These are phyloP conservation scores for Gymnoscopelus microlampas DNA, from an alignment of 2,797 vertebrate genomes.

Conservation along the genomic window DNA sequence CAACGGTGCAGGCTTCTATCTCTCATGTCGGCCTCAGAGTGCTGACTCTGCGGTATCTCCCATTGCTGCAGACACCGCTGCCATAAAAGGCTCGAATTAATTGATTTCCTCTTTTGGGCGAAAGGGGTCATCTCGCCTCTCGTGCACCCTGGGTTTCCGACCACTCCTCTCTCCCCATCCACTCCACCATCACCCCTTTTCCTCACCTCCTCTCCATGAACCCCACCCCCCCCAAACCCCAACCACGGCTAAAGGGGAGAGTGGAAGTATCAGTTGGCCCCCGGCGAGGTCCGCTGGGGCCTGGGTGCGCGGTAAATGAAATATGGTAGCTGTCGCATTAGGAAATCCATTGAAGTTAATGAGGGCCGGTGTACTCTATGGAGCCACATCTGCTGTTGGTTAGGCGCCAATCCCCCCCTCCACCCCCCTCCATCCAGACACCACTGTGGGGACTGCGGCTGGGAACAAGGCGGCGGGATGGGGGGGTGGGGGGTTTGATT, in stretches of 20 bases:
- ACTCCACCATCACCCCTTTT: neutral
- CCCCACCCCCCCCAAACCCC: slow-evolving; percentile 42
- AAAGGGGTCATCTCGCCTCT: slow-evolving; percentile 67
- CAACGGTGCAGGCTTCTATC: slow-evolving; percentile 13
- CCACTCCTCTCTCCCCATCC: slow-evolving; percentile 28
- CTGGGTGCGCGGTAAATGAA: slow-evolving; percentile 82
- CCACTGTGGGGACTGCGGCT: slow-evolving; percentile 54
- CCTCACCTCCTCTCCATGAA: slow-evolving; percentile 12
- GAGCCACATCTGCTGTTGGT: slow-evolving; percentile 87
- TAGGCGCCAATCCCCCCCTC: slow-evolving; percentile 77
- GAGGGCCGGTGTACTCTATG: slow-evolving; percentile 74
- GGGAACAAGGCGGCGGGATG: slow-evolving; percentile 23
- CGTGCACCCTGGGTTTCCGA: slow-evolving; percentile 63
- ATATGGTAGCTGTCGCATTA: slow-evolving; percentile 81
- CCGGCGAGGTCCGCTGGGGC: slow-evolving; percentile 74
- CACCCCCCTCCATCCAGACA: slow-evolving; percentile 60
- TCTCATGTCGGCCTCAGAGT: slow-evolving; percentile 31
- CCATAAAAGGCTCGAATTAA: slow-evolving; percentile 79
- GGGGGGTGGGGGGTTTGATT: slow-evolving; percentile 40
- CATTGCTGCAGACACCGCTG: slow-evolving; percentile 46
- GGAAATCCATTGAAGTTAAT: slow-evolving; percentile 86
- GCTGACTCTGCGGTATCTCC: slow-evolving; percentile 66
- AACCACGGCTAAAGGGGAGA: slow-evolving; percentile 41
- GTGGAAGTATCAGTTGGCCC: slow-evolving; percentile 80
- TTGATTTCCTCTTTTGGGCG: slow-evolving; percentile 81